A percentile compares a stretch with the other conserved stretches of the same genome.
Conservation (phyloP, 2,888 invertebrate species). For the Aethes cnicana region DNA sequence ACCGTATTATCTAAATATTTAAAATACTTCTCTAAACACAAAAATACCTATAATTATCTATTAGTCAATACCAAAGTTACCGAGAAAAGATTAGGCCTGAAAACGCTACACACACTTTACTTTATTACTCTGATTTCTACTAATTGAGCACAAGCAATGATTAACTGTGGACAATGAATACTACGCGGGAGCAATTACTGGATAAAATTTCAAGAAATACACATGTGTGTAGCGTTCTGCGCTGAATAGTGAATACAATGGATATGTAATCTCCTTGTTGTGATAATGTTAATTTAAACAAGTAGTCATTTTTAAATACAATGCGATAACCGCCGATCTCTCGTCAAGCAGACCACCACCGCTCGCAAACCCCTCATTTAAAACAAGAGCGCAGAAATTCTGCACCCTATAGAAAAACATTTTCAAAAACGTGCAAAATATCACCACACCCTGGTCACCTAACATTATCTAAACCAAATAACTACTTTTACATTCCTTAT, state of each 20-base stretch:
- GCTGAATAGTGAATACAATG: constrained; percentile 65
- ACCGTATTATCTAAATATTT: constrained; percentile 79
- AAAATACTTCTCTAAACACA: constrained; percentile 83
- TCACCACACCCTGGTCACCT: constrained; percentile 83
- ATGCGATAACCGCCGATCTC: constrained; percentile 63
- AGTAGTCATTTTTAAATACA: constrained; percentile 60
- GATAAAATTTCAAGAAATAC: constrained; percentile 30
- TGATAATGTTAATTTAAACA: constrained; percentile 53
- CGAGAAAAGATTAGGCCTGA: constrained; percentile 76
- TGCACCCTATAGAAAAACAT: constrained; percentile 78
- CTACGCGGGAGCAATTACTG: constrained; percentile 37
- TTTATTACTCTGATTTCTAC: constrained; percentile 40
- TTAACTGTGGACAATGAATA: constrained; percentile 32
- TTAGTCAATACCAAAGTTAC: constrained; percentile 77
- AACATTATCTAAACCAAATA: constrained; percentile 79
- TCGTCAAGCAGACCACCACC: constrained; percentile 63
- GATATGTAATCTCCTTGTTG: constrained; percentile 77
- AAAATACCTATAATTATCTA: constrained; percentile 80
- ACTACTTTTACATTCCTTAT: constrained; percentile 74
- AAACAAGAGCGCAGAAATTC: constrained; percentile 65
- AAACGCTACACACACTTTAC: constrained; percentile 69
- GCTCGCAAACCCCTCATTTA: constrained; percentile 58
- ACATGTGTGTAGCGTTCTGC: constrained; percentile 71
- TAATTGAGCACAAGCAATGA: constrained; percentile 56
- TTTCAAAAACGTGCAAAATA: constrained; percentile 82